phyloP scores from a whole-genome alignment of 2,888 invertebrate species.

The Ophion ellenae region DNA sequence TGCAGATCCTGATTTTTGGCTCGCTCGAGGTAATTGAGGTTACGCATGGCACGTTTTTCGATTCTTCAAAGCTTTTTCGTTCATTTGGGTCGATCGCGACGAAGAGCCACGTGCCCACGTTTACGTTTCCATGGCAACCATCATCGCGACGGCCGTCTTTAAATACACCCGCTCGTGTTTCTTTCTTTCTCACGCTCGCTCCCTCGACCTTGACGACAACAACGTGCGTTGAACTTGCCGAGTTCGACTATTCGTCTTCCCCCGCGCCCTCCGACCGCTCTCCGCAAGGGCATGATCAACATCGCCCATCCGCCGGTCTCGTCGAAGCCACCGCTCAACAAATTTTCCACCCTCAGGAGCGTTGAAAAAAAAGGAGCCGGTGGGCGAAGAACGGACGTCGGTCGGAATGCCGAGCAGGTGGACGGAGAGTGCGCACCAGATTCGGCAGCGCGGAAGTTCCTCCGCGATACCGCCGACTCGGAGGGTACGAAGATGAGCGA shows the following conservation, averaged over 20 bases:
- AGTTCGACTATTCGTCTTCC: constrained; percentile 6
- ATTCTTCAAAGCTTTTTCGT: background rate
- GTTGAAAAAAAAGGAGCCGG: constrained; percentile 33
- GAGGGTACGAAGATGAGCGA: constrained; percentile 34
- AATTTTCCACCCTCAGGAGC: constrained; percentile 40
- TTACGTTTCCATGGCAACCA: constrained; percentile 44
- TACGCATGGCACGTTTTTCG: too few relatives aligned
- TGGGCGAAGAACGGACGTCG: background rate
- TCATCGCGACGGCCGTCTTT: constrained; percentile 33
- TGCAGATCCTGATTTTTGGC: too few relatives aligned
- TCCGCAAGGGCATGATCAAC: constrained; percentile 69
- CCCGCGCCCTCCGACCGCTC: background rate
- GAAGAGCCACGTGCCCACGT: background rate
- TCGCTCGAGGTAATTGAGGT: background rate
- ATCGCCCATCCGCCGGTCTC: constrained; percentile 72
- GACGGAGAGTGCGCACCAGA: background rate
- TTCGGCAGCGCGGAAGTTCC: background rate
- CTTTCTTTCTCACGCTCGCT: background rate
- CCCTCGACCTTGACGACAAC: constrained; percentile 16
- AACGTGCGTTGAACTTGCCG: background rate
- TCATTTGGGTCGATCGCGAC: background rate
- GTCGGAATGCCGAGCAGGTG: background rate
- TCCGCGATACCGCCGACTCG: background rate
- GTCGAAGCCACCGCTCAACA: constrained; percentile 71
- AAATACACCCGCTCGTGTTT: constrained; percentile 19